Percentiles rank a stretch among this genome's conserved stretches.
Conservation (phyloP, 2,113 vertebrate genomes). For the Clinocottus analis region DNA sequence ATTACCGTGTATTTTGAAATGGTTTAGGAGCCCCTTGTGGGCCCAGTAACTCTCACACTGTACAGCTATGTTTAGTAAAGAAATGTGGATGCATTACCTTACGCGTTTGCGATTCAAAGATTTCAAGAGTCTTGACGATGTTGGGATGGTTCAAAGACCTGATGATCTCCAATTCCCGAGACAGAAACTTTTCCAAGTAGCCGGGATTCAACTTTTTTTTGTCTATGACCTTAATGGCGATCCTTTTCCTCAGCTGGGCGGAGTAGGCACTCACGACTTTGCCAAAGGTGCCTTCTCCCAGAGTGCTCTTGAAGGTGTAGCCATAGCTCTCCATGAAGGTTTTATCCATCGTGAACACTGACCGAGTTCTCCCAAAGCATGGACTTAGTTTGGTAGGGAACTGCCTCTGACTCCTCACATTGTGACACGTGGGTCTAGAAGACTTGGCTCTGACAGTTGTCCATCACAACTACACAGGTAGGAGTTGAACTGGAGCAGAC, state of each 20-base stretch:
- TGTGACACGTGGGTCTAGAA: not conserved
- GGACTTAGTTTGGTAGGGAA: not conserved
- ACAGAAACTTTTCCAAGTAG: slow-evolving; percentile 32
- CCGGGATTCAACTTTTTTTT: not conserved
- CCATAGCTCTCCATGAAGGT: not conserved
- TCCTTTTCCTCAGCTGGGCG: not conserved
- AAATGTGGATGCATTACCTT: slow-evolving; percentile 17
- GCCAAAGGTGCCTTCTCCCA: slow-evolving; percentile 41
- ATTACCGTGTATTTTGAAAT: not conserved
- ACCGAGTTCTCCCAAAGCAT: too few species aligned
- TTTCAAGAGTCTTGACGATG: slow-evolving; percentile 29
- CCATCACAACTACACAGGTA: not conserved
- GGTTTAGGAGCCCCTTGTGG: too few species aligned
- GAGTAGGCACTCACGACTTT: slow-evolving; percentile 45
- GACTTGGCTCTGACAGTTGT: not conserved
- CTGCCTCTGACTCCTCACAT: not conserved
- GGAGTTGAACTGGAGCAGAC: not conserved
- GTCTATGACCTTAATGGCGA: slow-evolving; percentile 40
- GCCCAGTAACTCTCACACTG: not conserved
- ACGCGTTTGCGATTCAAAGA: slow-evolving; percentile 9
- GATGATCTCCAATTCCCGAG: slow-evolving; percentile 31
- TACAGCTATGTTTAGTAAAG: not conserved
- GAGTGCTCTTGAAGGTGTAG: slow-evolving; percentile 1
- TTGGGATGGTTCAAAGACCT: slow-evolving; percentile 31
- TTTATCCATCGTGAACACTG: not conserved